Percentiles rank a stretch among this genome's conserved stretches.
phyloP scores from a whole-genome alignment of 2,888 invertebrate species.

The Geotrupes spiniger region DNA sequence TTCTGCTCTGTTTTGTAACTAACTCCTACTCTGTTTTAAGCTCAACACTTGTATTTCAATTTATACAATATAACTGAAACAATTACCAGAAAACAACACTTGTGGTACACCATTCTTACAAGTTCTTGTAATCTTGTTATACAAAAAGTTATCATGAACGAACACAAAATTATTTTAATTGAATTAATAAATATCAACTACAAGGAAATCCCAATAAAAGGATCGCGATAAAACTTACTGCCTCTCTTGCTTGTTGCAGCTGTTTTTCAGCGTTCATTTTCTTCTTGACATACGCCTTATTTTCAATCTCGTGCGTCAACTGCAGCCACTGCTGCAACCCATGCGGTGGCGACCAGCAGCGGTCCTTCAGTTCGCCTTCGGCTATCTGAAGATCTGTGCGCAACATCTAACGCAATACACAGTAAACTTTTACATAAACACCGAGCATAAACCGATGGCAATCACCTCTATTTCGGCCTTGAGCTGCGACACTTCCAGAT shows the following conservation, averaged over 20 bases:
- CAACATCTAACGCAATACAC: conserved; percentile 58
- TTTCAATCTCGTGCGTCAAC: conserved; percentile 93
- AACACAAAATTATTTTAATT: conserved; percentile 13
- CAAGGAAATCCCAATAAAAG: background rate
- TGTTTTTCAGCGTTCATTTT: conserved; percentile 79
- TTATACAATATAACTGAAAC: too few species aligned
- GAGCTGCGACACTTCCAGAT: conserved; percentile 75
- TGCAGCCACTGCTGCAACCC: conserved; percentile 94
- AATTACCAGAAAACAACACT: too few species aligned
- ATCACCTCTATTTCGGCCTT: conserved; percentile 80
- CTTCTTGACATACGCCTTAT: conserved; percentile 81
- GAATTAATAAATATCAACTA: background rate
- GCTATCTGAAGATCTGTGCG: conserved; percentile 80
- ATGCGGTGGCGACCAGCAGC: conserved; percentile 85
- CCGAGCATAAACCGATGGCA: background rate
- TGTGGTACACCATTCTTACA: too few species aligned
- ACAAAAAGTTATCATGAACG: too few species aligned
- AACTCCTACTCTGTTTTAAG: too few species aligned
- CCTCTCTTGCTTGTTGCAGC: conserved; percentile 82
- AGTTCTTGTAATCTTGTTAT: too few species aligned
- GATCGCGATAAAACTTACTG: conserved; percentile 58
- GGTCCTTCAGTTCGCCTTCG: conserved; percentile 85
- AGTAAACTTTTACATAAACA: conserved; percentile 1
- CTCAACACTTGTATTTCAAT: too few species aligned
- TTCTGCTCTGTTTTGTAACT: too few species aligned